Conservation (phyloP, 1,140 invertebrate species). For the Bathynomus jamesi region DNA sequence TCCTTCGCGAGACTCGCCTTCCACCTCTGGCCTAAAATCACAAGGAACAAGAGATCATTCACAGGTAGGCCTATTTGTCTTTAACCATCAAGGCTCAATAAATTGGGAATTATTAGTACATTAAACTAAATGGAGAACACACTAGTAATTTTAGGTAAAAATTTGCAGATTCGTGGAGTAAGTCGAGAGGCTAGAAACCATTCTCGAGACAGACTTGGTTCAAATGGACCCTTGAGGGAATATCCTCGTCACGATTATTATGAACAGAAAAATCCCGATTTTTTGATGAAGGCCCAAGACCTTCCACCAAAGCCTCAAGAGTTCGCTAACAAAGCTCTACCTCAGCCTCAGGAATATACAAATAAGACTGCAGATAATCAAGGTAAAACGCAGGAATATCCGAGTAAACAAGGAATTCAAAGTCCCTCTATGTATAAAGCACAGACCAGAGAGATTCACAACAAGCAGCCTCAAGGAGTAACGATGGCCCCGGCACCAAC, state of each 20-base stretch:
- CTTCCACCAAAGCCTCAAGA: neutral
- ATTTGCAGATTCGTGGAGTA: neutral
- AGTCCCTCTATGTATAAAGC: slow-evolving; percentile 27
- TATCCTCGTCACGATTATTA: neutral
- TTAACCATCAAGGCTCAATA: neutral
- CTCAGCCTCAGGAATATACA: neutral
- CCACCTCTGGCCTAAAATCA: neutral
- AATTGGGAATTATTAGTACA: neutral
- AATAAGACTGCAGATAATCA: slow-evolving; percentile 8
- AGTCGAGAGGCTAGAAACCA: neutral
- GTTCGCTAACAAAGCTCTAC: too few relatives aligned
- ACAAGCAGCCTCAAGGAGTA: slow-evolving; percentile 21
- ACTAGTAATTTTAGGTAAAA: neutral
- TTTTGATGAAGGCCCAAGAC: neutral
- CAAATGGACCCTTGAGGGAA: neutral
- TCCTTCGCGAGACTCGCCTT: neutral
- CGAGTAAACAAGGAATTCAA: slow-evolving; percentile 26
- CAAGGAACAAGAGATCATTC: neutral
- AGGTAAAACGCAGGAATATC: slow-evolving; percentile 18
- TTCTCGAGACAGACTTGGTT: neutral
- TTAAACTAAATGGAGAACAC: too few relatives aligned
- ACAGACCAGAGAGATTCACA: slow-evolving; percentile 35
- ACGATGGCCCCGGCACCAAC: slow-evolving; percentile 18
- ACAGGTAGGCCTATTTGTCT: neutral
- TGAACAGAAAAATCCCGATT: neutral